phyloP scores from a whole-genome alignment of 2,797 vertebrate species.

The Eulemur mongoz region DNA sequence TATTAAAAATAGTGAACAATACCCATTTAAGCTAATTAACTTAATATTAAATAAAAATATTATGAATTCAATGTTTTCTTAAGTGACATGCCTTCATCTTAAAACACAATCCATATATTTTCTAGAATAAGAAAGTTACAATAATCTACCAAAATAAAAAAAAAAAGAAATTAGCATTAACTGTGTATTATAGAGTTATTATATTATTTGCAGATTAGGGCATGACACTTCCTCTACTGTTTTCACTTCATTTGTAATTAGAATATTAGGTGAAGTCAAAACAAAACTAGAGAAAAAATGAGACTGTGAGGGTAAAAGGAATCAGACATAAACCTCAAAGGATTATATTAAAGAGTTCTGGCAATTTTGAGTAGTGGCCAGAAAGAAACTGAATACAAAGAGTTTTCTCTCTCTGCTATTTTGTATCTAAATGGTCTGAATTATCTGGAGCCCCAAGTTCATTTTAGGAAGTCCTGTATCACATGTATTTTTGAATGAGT shows the following conservation, averaged over 20 bases:
- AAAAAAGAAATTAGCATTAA: conserved; percentile 27
- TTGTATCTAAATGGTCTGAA: conserved; percentile 3
- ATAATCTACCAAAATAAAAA: conserved; percentile 39
- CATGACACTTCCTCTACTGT: background rate
- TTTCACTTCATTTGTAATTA: conserved; percentile 1
- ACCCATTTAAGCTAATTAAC: conserved; percentile 15
- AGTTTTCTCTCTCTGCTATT: conserved; percentile 35
- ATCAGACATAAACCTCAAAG: background rate
- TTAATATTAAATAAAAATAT: conserved; percentile 32
- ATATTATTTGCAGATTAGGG: background rate
- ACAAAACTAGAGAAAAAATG: background rate
- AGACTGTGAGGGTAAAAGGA: background rate
- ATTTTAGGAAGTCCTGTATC: background rate
- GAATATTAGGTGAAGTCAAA: conserved; percentile 42
- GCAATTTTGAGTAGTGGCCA: conserved; percentile 6
- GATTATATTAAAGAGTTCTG: background rate
- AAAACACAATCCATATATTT: conserved; percentile 3
- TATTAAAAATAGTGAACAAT: conserved; percentile 27
- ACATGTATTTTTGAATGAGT: background rate
- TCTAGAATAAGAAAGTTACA: conserved; percentile 10
- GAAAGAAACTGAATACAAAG: background rate
- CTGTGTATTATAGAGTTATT: background rate
- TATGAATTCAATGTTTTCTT: conserved; percentile 23
- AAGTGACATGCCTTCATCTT: conserved; percentile 24
- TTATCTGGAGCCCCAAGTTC: background rate